A percentile compares a stretch with the other conserved stretches of the same genome.
These are phyloP conservation scores for Melanocharis versteri DNA, from an alignment of 2,113 vertebrate species.

Conservation along the genomic window DNA sequence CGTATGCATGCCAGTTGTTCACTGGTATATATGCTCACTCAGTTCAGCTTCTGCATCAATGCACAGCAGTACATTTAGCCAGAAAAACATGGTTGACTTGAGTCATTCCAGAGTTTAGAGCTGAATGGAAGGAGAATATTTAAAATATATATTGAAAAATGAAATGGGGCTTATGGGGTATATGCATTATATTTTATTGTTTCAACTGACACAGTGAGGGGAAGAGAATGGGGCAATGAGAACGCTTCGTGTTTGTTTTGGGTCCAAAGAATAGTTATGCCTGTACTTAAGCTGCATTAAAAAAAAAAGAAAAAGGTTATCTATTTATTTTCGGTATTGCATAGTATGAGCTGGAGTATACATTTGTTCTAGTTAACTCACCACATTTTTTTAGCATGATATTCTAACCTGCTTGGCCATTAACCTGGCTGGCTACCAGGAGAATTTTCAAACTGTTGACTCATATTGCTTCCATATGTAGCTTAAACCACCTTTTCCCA, in stretches of 20 bases:
- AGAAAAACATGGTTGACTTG: not conserved
- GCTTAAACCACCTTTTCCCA: slow-evolving; percentile 55
- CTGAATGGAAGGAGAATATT: not conserved
- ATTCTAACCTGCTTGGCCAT: slow-evolving; percentile 37
- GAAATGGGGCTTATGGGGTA: not conserved
- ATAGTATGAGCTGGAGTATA: not conserved
- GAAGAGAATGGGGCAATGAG: not conserved
- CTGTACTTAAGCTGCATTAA: not conserved
- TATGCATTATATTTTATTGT: not conserved
- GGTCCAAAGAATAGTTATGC: not conserved
- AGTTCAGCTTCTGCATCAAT: not conserved
- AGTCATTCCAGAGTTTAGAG: not conserved
- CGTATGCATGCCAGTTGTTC: not conserved
- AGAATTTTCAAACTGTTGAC: slow-evolving; percentile 60
- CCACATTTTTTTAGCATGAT: slow-evolving; percentile 43
- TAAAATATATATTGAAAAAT: not conserved
- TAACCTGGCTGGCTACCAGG: slow-evolving; percentile 59
- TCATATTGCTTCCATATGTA: slow-evolving; percentile 56
- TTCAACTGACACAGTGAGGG: not conserved
- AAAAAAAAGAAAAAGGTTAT: not conserved
- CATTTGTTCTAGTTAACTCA: slow-evolving; percentile 30
- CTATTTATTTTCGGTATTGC: not conserved
- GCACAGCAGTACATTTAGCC: not conserved
- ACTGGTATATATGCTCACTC: not conserved
- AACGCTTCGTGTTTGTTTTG: not conserved